Evolutionary conservation across 2,113 vertebrate species (phyloP).

Genomic region (Myanophis thanlyinensis): DNA sequence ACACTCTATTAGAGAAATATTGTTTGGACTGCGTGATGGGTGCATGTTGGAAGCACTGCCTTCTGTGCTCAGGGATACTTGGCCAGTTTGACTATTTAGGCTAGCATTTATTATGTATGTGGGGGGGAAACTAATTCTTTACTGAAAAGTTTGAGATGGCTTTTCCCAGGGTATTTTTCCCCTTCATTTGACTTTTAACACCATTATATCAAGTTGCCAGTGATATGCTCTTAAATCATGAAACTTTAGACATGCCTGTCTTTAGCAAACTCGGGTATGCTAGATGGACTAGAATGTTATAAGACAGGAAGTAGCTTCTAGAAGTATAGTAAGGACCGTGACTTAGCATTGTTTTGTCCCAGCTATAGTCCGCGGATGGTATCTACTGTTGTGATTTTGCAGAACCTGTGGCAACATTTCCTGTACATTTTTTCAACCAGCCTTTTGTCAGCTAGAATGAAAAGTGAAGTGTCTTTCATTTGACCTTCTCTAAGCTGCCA

Average conservation of each 20-base stretch:
- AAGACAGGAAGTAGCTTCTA: not conserved
- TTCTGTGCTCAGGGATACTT: not conserved
- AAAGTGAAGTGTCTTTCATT: not conserved
- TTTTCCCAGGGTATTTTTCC: not conserved
- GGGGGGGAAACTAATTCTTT: not conserved
- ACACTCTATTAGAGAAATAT: not conserved
- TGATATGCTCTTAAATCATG: not conserved
- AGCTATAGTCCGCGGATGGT: not conserved
- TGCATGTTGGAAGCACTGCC: not conserved
- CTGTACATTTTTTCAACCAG: not conserved
- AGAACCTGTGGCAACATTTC: not conserved
- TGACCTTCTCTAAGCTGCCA: not conserved
- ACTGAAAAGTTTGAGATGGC: not conserved
- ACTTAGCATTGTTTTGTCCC: not conserved
- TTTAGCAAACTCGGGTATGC: not conserved
- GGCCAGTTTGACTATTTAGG: not conserved
- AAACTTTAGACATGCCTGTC: not conserved
- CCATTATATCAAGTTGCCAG: not conserved
- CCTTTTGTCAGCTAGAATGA: not conserved
- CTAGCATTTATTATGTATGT: not conserved
- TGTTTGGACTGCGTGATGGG: not conserved
- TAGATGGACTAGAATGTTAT: not conserved
- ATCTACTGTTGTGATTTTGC: not conserved
- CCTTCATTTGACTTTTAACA: not conserved
- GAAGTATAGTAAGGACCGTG: not conserved